Evolutionary conservation across 2,113 vertebrate species (phyloP).

Genomic region (Trematomus loennbergii): DNA sequence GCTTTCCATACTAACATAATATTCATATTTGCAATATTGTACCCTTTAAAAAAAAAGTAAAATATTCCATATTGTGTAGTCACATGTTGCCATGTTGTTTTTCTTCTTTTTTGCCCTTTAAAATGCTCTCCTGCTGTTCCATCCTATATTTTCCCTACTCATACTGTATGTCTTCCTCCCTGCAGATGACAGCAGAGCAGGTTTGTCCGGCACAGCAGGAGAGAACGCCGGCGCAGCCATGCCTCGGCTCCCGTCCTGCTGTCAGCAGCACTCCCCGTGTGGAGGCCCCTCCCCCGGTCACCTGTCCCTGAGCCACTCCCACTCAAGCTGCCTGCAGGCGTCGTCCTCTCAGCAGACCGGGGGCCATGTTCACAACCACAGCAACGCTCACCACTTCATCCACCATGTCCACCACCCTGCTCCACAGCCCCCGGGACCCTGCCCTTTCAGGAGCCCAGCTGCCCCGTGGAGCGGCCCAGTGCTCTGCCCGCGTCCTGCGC

Average conservation of each 20-base stretch:
- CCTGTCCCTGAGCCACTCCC: slow-evolving; percentile 89
- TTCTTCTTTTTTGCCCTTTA: neutral
- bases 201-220: slow-evolving; percentile 82
- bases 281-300: slow-evolving; percentile 91
- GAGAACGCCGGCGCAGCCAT: slow-evolving; percentile 90
- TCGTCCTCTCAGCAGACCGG: slow-evolving; percentile 87
- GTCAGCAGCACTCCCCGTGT: slow-evolving; percentile 97
- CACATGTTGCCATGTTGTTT: neutral
- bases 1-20: too few species aligned
- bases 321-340: slow-evolving; percentile 92
- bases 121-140: neutral
- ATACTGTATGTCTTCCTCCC: neutral
- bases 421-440: slow-evolving; percentile 86
- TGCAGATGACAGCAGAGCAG: slow-evolving; percentile 90
- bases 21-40: too few species aligned
- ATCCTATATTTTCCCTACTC: neutral
- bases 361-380: slow-evolving; percentile 86
- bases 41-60: neutral
- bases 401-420: slow-evolving; percentile 92
- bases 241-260: slow-evolving; percentile 97
- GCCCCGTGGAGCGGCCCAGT: slow-evolving; percentile 91
- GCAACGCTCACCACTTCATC: slow-evolving; percentile 88
- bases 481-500: slow-evolving; percentile 90
- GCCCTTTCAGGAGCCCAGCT: slow-evolving; percentile 90
- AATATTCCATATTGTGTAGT: neutral